phyloP scores from a whole-genome alignment of 2,797 vertebrate genomes.

The Poeciliopsis gracilis region DNA sequence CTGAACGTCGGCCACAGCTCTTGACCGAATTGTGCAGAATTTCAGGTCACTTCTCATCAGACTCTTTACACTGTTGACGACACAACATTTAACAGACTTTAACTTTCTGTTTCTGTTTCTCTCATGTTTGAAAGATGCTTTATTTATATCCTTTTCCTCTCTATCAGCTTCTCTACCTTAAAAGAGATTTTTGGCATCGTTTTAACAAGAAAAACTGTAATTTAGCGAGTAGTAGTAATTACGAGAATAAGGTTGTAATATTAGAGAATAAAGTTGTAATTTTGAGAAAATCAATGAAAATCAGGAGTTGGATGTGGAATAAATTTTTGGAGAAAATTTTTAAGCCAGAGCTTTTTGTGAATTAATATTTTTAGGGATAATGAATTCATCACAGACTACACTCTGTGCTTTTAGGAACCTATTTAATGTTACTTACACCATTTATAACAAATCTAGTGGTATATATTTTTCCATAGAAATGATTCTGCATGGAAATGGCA shows the following conservation, averaged over 20 bases:
- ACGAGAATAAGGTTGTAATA: background rate
- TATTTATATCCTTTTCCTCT: background rate
- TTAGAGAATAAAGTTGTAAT: too few species aligned
- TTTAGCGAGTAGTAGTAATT: background rate
- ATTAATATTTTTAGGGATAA: background rate
- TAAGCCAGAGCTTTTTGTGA: background rate
- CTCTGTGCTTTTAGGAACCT: background rate
- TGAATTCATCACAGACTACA: background rate
- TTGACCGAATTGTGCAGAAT: constrained; percentile 32
- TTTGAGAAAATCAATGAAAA: too few species aligned
- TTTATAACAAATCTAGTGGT: background rate
- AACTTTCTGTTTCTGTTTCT: constrained; percentile 11
- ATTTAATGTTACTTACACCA: background rate
- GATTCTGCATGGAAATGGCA: background rate
- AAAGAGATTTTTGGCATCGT: background rate
- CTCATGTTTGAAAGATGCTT: background rate
- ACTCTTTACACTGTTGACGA: constrained; percentile 26
- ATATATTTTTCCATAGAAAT: background rate
- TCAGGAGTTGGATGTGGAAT: too few species aligned
- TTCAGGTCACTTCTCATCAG: constrained; percentile 26
- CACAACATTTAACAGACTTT: constrained; percentile 15
- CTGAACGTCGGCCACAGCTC: constrained; percentile 48
- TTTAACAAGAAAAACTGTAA: background rate
- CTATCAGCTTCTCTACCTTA: background rate
- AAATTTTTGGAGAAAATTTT: background rate